These are phyloP conservation scores for Brachionus plicatilis DNA, from an alignment of 1,140 invertebrate genomes.

Conservation along the genomic window DNA sequence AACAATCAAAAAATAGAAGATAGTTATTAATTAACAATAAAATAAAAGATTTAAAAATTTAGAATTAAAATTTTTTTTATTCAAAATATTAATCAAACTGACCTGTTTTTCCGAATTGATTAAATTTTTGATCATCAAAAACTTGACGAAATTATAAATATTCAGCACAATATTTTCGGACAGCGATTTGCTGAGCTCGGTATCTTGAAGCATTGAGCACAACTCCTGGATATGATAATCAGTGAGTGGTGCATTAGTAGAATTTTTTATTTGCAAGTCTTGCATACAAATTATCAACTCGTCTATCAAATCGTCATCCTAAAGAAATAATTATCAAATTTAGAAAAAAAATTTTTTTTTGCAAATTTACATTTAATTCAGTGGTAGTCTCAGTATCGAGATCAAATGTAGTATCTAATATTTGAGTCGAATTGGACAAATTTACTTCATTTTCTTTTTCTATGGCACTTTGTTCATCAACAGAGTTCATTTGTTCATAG, in stretches of 20 bases:
- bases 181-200: not conserved
- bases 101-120: not conserved
- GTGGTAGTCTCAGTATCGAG: not conserved
- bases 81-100: not conserved
- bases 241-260: not conserved
- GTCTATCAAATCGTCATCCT: not conserved
- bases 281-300: not conserved
- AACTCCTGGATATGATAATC: not conserved
- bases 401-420: slow-evolving; percentile 31
- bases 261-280: not conserved
- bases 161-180: not conserved
- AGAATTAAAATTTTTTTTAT: not conserved
- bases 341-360: not conserved
- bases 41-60: no score
- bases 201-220: not conserved
- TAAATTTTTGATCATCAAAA: not conserved
- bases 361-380: not conserved
- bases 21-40: no score
- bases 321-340: not conserved
- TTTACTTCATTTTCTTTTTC: slow-evolving; percentile 6
- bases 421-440: slow-evolving; percentile 24
- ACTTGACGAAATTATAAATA: not conserved
- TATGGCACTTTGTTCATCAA: not conserved
- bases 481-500: slow-evolving; percentile 9
- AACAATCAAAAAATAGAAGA: no score